phyloP scores from a whole-genome alignment of 1,140 invertebrate species.

The Nilaparvata lugens region DNA sequence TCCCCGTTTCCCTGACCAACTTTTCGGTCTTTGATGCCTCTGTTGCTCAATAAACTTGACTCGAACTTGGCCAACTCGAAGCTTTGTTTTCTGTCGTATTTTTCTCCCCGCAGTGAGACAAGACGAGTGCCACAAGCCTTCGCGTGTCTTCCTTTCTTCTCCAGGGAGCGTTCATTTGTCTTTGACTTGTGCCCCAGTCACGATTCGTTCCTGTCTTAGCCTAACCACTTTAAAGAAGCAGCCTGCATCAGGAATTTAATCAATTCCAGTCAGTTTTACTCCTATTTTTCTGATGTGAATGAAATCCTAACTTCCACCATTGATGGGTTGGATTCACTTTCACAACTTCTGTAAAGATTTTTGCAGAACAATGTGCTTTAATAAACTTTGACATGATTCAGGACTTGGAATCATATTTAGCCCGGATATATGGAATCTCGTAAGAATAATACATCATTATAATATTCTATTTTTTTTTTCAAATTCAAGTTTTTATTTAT shows the following conservation, averaged over 20 bases:
- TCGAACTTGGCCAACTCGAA: not conserved
- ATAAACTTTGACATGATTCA: too few relatives aligned
- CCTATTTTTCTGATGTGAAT: not conserved
- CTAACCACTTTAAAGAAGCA: not conserved
- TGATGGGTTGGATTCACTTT: too few relatives aligned
- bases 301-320: slow-evolving; percentile 3
- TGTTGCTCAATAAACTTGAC: not conserved
- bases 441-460: too few relatives aligned
- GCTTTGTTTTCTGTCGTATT: slow-evolving; percentile 3
- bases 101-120: not conserved
- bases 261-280: not conserved
- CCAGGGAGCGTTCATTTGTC: not conserved
- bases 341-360: too few relatives aligned
- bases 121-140: too few relatives aligned
- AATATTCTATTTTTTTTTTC: too few relatives aligned
- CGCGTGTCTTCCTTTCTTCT: not conserved
- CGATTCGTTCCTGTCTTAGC: not conserved
- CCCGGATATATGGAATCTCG: too few relatives aligned
- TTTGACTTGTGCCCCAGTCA: not conserved
- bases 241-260: not conserved
- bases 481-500: too few relatives aligned
- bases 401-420: too few relatives aligned
- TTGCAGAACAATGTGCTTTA: too few relatives aligned
- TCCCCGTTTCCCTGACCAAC: not conserved
- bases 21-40: not conserved